A percentile compares a stretch with the other conserved stretches of the same genome.
Evolutionary conservation across 2,797 vertebrate genomes (phyloP).

Genomic region (Coluber constrictor): DNA sequence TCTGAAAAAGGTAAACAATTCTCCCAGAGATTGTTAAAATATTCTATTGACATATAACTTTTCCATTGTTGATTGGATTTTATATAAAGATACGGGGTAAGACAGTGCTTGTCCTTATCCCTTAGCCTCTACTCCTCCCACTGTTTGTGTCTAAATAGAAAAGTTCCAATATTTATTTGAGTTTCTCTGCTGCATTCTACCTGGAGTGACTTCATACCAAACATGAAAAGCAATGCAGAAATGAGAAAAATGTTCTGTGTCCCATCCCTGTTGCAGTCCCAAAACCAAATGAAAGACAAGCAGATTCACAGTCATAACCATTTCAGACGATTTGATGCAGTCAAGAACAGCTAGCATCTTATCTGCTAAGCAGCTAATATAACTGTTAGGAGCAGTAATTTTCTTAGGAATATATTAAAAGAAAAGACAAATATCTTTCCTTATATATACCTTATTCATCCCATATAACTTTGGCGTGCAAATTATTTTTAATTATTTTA

Average conservation of each 20-base stretch:
- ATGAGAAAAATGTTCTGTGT: neutral
- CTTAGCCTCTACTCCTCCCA: neutral
- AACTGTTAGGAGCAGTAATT: neutral
- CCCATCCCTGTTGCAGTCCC: neutral
- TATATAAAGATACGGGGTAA: neutral
- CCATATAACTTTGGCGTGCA: neutral
- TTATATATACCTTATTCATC: slow-evolving; percentile 25
- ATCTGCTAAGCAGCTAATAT: neutral
- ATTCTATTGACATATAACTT: neutral
- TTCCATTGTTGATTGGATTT: neutral
- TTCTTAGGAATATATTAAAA: neutral
- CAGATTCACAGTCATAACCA: neutral
- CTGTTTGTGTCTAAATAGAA: neutral
- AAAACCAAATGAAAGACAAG: neutral
- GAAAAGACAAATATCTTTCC: neutral
- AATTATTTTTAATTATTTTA: neutral
- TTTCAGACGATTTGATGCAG: neutral
- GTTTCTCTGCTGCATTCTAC: neutral
- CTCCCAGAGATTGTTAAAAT: neutral
- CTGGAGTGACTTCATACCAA: neutral
- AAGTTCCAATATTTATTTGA: neutral
- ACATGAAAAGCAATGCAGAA: neutral
- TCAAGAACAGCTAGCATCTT: neutral
- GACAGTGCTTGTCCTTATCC: neutral
- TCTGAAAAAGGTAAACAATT: neutral